Base-by-base conservation (phyloP, 2,113 vertebrate genomes). In the human (Homo sapiens) region DNA sequence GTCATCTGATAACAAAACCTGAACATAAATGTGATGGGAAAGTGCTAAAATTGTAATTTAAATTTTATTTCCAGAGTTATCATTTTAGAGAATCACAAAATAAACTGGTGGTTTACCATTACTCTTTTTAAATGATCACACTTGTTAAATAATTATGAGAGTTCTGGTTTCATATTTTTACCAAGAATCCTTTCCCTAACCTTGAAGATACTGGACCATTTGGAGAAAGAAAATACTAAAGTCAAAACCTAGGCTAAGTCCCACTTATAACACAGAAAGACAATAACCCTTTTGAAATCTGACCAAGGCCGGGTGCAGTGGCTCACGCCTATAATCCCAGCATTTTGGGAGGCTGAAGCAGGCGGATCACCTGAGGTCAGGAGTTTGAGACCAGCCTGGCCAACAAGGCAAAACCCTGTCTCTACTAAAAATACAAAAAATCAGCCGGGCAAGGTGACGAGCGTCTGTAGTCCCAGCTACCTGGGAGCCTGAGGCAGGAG, bases 121-220 rank as follows among this genome's bases (percentile, higher is more conserved):
- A 66, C 38, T 59, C 55, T 83, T 57, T 17, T 85, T 90, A 90
- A 90, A 90, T 45, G 59, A 35, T 70, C 17, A 64, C 8, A 93
- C 66, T 81, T 86, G 4, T 50, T 87, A 81, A 90, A 89, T 84
- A 79, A 95, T 61, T 78, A 64, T 1, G 38, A 66, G 81, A 96
- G 10, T 40, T 57, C 32, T 92, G n/a, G 16, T 61, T 72, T 45
- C 38, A 61, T 40, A 38, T 66, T 70, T 40, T 57, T 52, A 59
- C 27, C 50, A 95, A 88, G 66, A 43, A 93, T 83, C 83, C 27
- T 93, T 79, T 66, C 38, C 27, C 87, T 91, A 88, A 93, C 68
- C 82, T 72, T 83, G 86, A 91, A 87, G 50, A 90, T 76, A 87
- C 8, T 68, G 25, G 0, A 90, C 25, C 32, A 78, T 66, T 78